Evolutionary conservation across 2,797 vertebrate species (phyloP), one percentile per base, ranked within the genome.

Genomic region (Lemur catta): DNA sequence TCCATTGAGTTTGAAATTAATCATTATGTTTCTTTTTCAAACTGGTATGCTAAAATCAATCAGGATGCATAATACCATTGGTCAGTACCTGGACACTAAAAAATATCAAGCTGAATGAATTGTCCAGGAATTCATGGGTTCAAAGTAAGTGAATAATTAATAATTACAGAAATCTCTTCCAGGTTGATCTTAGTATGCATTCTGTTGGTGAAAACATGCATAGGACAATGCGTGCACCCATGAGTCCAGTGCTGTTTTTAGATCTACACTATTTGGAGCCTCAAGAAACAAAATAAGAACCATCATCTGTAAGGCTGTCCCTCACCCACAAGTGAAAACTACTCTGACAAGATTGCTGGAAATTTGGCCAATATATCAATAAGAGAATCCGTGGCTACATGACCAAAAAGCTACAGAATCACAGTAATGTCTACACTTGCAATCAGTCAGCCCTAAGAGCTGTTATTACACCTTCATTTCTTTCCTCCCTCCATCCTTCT

Each of bases 1-100:
- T 86, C 38, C 43, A 80, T 2, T 91, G 71, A 96, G 48, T 41
- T 76, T 33, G 61, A 93, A 95, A 91, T 43, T n/a, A 89, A 15
- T 84, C 35, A 43, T 59, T 71, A 33, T 48, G 3, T 57, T 81
- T 95, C 52, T 81, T 80, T 92, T 96, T 28, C 57, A 78, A 52
- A 88, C 11, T 61, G 52, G 15, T 91, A 65, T 59, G 79, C 59
- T 33, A 71, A 81, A 93, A 89, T 79, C 63, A 91, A 50, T 89
- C 38, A 78, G 89, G 22, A 38, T 35, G 12, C 1, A 65, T 11
- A 65, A 24, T 61, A 35, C 43, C 46, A 71, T 72, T 61, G 89
- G 12, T 88, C 48, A 55, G 20, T 57, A 43, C 24, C 38, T 11
- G 67, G 67, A 63, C 61, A 79, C 18, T 59, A 48, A 96, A 90